Evolutionary conservation across 2,888 invertebrate genomes (phyloP), one percentile per base, ranked within the genome.

Genomic region (Clitarchus hookeri): DNA sequence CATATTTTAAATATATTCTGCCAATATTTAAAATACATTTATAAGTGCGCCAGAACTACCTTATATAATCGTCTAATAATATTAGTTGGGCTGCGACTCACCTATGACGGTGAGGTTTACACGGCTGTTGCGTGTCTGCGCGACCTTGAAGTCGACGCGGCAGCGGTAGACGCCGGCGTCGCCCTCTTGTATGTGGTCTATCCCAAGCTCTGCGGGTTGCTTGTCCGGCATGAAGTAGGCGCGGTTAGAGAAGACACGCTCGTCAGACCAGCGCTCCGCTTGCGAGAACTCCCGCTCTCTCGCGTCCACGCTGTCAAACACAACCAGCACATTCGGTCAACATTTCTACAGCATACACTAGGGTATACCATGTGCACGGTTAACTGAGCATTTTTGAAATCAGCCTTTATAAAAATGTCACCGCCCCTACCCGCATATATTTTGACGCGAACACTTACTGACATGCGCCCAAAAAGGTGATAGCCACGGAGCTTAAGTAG

Each of bases 41-140:
- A 36, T 36, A 36, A 36, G 36, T 36, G 36, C 36, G 36, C 36
- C 36, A 36, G 36, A 36, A 36, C 36, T 36, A 36, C 36, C 36
- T 36, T 36, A 36, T 4, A 36, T 36, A 3, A 1, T 36, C 36
- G 1, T 3, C 36, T 36, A 36, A 36, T 36, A 36, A 4, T 36
- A 36, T 36, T 1, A 8, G 11, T 11, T 8, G 3, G 48, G 11
- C 48, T n/a, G 19, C 23, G 19, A 94, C 97, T 96, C 92, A 98
- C 98, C 97, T 90, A 98, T 96, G 88, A 98, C 96, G 89, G 97
- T 97, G 89, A 98, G 94, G 91, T 97, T 97, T 91, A 98, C 96
- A 92, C 96, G 95, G 88, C 96, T 96, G 91, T 98, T 98, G 89
- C 97, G 94, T 9, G 98, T 98, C 92, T 97, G 98, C 16, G 97